These are phyloP conservation scores for Mesaphorura yosii DNA, from an alignment of 1,140 invertebrate species.

Conservation along the genomic window DNA sequence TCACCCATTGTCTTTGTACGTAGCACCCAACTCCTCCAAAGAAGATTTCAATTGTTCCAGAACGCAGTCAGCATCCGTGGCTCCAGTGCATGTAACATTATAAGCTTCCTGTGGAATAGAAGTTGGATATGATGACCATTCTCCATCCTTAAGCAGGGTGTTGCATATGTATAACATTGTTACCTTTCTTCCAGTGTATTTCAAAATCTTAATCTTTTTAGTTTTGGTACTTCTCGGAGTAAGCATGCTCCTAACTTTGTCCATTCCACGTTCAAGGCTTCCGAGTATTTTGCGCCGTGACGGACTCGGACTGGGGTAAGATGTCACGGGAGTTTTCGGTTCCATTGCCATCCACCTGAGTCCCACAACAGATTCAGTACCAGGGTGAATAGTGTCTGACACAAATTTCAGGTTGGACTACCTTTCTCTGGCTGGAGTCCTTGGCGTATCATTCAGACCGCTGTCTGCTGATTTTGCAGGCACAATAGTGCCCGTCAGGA, in stretches of 20 bases:
- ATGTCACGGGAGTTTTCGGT: background rate
- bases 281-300: constrained; percentile 51
- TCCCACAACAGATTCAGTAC: too few relatives aligned
- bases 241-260: constrained; percentile 53
- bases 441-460: constrained; percentile 14
- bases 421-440: constrained; percentile 25
- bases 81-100: constrained; percentile 59
- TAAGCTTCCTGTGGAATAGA: constrained; percentile 48
- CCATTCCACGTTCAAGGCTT: constrained; percentile 56
- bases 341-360: too few relatives aligned
- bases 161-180: background rate
- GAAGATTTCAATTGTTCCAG: constrained; percentile 49
- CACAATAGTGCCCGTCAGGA: constrained; percentile 15
- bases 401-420: background rate
- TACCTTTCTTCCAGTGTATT: constrained; percentile 34
- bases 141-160: too few relatives aligned
- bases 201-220: constrained; percentile 30
- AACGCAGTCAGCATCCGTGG: constrained; percentile 52
- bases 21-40: constrained; percentile 53
- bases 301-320: constrained; percentile 34
- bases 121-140: background rate
- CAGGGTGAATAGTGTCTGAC: too few relatives aligned
- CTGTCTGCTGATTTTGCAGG: constrained; percentile 30
- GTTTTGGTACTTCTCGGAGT: constrained; percentile 49
- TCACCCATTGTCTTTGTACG: constrained; percentile 59